These are phyloP conservation scores for Agrotis puta DNA, from an alignment of 2,888 invertebrate genomes.

Conservation along the genomic window DNA sequence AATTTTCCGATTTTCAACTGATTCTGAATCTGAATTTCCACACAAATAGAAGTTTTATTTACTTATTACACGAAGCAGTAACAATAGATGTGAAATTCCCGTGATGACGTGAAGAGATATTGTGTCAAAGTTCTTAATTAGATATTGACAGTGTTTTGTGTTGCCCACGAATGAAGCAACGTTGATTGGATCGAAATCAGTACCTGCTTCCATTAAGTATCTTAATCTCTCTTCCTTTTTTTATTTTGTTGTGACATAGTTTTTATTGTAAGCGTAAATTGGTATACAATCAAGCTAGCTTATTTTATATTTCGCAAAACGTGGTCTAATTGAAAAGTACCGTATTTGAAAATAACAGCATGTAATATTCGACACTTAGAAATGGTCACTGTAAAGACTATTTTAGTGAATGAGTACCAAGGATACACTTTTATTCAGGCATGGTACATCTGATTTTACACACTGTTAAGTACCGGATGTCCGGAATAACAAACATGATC, in stretches of 20 bases:
- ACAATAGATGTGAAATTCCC: conserved; percentile 58
- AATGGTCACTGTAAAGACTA: conserved; percentile 2
- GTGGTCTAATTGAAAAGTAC: not conserved
- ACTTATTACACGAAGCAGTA: conserved; percentile 25
- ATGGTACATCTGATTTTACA: not conserved
- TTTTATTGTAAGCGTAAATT: conserved; percentile 22
- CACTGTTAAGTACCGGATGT: conserved; percentile 21
- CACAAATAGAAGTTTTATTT: conserved; percentile 38
- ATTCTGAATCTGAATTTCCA: conserved; percentile 6
- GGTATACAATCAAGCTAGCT: conserved; percentile 10
- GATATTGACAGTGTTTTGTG: conserved; percentile 35
- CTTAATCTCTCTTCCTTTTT: conserved; percentile 16
- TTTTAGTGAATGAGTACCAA: not conserved
- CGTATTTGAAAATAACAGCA: not conserved
- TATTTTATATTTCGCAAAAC: conserved; percentile 18
- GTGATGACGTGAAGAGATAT: conserved; percentile 35
- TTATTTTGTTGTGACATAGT: conserved; percentile 34
- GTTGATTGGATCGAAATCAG: conserved; percentile 37
- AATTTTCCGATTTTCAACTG: not conserved
- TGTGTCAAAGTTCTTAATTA: conserved; percentile 51
- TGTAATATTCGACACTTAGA: not conserved
- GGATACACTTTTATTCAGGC: conserved; percentile 9
- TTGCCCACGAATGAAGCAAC: conserved; percentile 48
- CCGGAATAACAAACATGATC: conserved; percentile 28
- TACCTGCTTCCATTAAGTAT: conserved; percentile 27